phyloP scores from a whole-genome alignment of 2,113 vertebrate genomes.

The Telmatochromis sp. region DNA sequence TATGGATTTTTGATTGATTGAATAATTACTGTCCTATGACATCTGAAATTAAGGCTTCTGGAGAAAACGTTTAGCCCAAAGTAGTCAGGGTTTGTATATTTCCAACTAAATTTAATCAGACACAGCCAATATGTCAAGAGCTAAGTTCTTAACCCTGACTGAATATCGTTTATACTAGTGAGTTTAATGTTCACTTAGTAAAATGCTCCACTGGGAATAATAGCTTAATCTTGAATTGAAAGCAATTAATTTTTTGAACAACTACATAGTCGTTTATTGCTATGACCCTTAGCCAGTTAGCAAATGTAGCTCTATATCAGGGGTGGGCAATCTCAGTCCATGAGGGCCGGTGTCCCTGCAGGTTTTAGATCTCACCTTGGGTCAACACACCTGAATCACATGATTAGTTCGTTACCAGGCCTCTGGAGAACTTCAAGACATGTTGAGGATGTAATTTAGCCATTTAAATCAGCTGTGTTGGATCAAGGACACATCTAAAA shows the following conservation, averaged over 20 bases:
- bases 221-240: not conserved
- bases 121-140: not conserved
- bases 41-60: not conserved
- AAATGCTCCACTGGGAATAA: not conserved
- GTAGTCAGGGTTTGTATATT: not conserved
- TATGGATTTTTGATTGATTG: slow-evolving; percentile 30
- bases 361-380: too few relatives aligned
- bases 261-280: not conserved
- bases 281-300: not conserved
- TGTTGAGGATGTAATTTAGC: too few relatives aligned
- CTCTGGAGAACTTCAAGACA: too few relatives aligned
- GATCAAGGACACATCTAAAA: too few relatives aligned
- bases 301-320: not conserved
- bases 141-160: not conserved
- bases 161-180: not conserved
- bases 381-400: too few relatives aligned
- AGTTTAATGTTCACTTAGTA: not conserved
- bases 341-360: too few relatives aligned
- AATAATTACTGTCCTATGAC: not conserved
- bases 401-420: too few relatives aligned
- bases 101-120: not conserved
- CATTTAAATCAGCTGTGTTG: too few relatives aligned
- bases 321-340: too few relatives aligned
- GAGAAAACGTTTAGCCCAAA: not conserved
- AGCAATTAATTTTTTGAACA: not conserved